Percentiles rank a stretch among this genome's conserved stretches.
Evolutionary conservation across 2,888 invertebrate genomes (phyloP).

Genomic region (Deroplatys truncata): DNA sequence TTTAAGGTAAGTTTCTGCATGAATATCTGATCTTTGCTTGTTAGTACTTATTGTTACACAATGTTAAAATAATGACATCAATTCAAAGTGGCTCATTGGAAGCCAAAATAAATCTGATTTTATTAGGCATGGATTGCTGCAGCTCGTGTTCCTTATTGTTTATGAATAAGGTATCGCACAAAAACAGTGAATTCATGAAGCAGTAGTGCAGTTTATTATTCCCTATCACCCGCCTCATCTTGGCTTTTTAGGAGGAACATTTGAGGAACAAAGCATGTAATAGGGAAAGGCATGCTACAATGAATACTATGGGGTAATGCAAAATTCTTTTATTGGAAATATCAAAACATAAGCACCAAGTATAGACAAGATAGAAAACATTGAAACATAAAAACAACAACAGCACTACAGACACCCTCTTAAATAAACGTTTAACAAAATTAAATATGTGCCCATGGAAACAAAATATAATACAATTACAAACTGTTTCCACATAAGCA

Average conservation of each 20-base stretch:
- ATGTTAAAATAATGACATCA: too few relatives aligned
- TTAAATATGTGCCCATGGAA: not conserved
- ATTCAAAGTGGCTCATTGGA: too few relatives aligned
- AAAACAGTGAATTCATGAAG: not conserved
- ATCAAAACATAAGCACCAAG: not conserved
- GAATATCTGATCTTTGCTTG: too few relatives aligned
- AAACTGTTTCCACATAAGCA: not conserved
- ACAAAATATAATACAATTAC: not conserved
- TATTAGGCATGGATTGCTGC: too few relatives aligned
- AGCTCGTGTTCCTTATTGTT: not conserved
- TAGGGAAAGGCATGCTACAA: not conserved
- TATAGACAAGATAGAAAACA: not conserved
- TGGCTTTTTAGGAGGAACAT: not conserved
- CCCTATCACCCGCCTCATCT: not conserved
- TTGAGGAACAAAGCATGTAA: not conserved
- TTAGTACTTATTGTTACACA: too few relatives aligned
- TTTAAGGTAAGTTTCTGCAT: too few relatives aligned
- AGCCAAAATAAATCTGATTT: too few relatives aligned
- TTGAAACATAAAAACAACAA: not conserved
- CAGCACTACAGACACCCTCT: not conserved
- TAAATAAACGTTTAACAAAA: not conserved
- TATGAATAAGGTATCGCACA: not conserved
- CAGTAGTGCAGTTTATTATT: not conserved
- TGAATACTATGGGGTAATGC: not conserved
- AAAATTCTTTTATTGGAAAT: not conserved